phyloP scores from a whole-genome alignment of 2,113 vertebrate genomes.

The Miniopterus natalensis region DNA sequence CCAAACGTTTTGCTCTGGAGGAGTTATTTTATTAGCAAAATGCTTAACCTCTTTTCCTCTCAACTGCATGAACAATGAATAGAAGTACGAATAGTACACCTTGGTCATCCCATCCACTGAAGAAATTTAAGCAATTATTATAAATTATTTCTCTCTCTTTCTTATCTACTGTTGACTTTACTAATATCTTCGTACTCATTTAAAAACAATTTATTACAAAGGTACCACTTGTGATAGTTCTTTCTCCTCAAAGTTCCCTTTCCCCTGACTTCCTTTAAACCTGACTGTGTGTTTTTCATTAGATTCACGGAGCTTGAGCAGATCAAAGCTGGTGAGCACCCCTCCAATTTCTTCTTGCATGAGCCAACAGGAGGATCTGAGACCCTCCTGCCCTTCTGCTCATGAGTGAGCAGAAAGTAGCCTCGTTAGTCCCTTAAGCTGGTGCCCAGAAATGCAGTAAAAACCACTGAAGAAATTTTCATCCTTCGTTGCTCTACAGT shows the following conservation, averaged over 20 bases:
- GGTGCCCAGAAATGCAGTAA: not conserved
- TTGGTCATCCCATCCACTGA: not conserved
- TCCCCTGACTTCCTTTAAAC: not conserved
- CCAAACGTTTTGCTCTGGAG: slow-evolving; percentile 32
- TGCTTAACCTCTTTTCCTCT: not conserved
- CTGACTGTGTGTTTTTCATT: not conserved
- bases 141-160: not conserved
- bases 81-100: not conserved
- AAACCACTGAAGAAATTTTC: not conserved
- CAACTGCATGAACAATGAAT: slow-evolving; percentile 27
- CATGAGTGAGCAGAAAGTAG: not conserved
- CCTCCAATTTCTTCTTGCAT: not conserved
- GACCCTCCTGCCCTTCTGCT: not conserved
- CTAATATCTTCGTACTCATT: not conserved
- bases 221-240: not conserved
- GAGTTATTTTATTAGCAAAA: slow-evolving; percentile 59
- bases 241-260: not conserved
- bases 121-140: not conserved
- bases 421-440: not conserved
- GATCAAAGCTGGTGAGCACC: not conserved
- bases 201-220: not conserved
- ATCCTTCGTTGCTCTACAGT: not conserved
- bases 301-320: not conserved
- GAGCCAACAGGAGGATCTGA: not conserved
- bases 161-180: not conserved